Evolutionary conservation across 1,140 invertebrate species (phyloP), one percentile per base, ranked within the genome.

Genomic region (Tetramorium alpestre): DNA sequence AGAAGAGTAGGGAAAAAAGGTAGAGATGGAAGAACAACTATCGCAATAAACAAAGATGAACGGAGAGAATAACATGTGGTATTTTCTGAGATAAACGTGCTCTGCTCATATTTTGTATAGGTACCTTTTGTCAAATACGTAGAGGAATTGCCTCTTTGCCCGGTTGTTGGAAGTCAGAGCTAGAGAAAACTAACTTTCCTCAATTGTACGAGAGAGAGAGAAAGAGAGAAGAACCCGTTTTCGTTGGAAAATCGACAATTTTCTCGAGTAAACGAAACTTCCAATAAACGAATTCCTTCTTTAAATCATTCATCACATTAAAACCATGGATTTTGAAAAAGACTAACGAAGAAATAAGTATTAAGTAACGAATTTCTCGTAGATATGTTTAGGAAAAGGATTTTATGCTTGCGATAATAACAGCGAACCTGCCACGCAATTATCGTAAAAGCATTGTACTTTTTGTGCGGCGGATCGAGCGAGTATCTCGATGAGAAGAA

Each of bases 21-120:
- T 33, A 33, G 33, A 33, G 33, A 33, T 33, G 33, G 65, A 76
- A 25, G 62, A 4, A 33, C 3, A 33, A 10, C 28, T 33, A 16
- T 3, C 2, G 44, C 33, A 33, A 67, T 25, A 49, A 25, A 89
- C 62, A 76, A 86, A 85, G 77, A 90, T 28, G 58, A 67, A 78
- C 51, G 13, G 25, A 58, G n/a, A 51, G 86, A 85, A 82, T 73
- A 90, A 90, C 70, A 88, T 88, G 87, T 90, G 77, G 76, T 77
- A 86, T 64, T 90, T 88, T 90, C 84, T 89, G 54, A 91, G 81
- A 86, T 90, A 91, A 91, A 58, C 81, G 44, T 25, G 70, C 49
- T 16, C 51, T 51, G 73, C 78, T 78, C 78, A 49, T 58, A 75
- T 10, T 86, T 90, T 90, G 88, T 90, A 64, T 75, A 73, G 51